Evolutionary conservation across 1,140 invertebrate genomes (phyloP).

Genomic region (Leptinotarsa texana): DNA sequence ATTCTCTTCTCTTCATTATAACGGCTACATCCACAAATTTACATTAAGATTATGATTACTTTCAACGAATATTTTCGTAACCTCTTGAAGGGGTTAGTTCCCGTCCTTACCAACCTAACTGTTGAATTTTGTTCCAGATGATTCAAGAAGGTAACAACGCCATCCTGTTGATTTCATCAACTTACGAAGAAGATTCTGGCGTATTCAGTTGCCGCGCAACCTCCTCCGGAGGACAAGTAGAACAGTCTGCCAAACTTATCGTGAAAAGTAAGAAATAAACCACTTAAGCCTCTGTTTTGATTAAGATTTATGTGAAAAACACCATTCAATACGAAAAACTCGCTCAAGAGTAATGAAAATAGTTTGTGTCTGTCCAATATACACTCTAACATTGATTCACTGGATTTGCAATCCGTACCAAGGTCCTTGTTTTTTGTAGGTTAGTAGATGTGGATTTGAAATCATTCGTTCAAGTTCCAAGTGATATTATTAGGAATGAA

Average conservation of each 20-base stretch:
- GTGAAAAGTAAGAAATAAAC: slow-evolving; percentile 96
- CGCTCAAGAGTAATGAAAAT: slow-evolving; percentile 1
- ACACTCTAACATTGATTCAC: slow-evolving; percentile 33
- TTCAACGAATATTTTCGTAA: no score
- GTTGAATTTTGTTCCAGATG: slow-evolving; percentile 70
- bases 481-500: slow-evolving; percentile 54
- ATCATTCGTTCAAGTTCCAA: slow-evolving; percentile 50
- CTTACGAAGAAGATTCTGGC: slow-evolving; percentile 92
- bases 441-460: slow-evolving; percentile 38
- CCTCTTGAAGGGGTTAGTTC: no score
- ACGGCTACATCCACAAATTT: no score
- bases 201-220: slow-evolving; percentile 89
- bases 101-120: neutral
- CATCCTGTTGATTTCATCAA: slow-evolving; percentile 85
- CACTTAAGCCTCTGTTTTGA: neutral
- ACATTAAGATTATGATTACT: no score
- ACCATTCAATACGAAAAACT: neutral
- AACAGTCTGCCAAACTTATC: slow-evolving; percentile 89
- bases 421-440: slow-evolving; percentile 24
- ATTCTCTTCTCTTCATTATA: no score
- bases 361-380: slow-evolving; percentile 25
- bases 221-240: slow-evolving; percentile 86
- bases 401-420: slow-evolving; percentile 32
- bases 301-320: neutral
- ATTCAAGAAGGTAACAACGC: slow-evolving; percentile 88